Base-by-base conservation (phyloP, 2,797 vertebrate species). In the Silurus lanzhouensis region DNA sequence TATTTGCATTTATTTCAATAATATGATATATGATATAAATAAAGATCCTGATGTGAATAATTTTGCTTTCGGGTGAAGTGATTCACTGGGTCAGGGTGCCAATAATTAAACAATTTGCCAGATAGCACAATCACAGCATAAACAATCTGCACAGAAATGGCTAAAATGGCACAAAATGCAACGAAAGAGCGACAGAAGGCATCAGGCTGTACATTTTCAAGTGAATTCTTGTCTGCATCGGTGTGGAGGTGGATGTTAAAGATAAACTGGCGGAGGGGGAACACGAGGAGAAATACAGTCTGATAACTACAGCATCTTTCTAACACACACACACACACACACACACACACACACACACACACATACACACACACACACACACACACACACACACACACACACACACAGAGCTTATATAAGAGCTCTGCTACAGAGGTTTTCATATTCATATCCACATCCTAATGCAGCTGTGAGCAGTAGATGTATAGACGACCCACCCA, bases 401-500 rank as follows among this genome's bases (percentile, higher is more conserved):
- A 76, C 70, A 72, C 38, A 86, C 55, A 17, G 6, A 6, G 55
- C 71, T 90, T 91, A 91, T 84, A 87, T 90, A 88, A 90, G 74
- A 77, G 52, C 70, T 70, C 55, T 68, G 84, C 86, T 77, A 81
- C 85, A 85, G 85, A 85, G 89, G 85, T 75, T 84, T 86, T 82
- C 61, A 85, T 72, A 83, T 83, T 68, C 81, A 83, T 60, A 71
- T 61, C 81, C 57, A 83, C 68, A 72, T 72, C 68, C 57, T 31
- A 61, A 60, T 83, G 81, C 81, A 83, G 81, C 44, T 2, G 44
- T 25, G 14, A 64, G 61, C 15, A 13, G 63, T 6, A 13, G 46
- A 55, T 80, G 89, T 88, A 86, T 81, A 87, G 88, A 86, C 46
- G 20, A 55, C 81, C 87, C 85, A 83, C 83, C 61, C 81, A 86